These are phyloP conservation scores for Oryzias woworae DNA, from an alignment of 2,113 vertebrate species.

Conservation along the genomic window DNA sequence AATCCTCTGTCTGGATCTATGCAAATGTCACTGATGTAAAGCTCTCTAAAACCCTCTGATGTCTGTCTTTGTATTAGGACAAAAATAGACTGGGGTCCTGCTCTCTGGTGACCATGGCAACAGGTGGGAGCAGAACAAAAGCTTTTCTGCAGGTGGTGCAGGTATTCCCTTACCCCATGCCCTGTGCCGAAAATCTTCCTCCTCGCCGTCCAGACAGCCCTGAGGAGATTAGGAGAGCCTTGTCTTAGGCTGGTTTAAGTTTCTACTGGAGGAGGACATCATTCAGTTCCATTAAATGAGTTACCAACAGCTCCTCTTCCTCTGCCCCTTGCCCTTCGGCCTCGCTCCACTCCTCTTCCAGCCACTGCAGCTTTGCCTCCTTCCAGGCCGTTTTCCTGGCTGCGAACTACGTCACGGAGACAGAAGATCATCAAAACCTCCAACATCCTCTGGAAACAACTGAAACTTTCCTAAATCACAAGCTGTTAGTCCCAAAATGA, in stretches of 20 bases:
- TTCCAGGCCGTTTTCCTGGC: slow-evolving; percentile 95
- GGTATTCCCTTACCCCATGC: slow-evolving; percentile 92
- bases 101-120: slow-evolving; percentile 74
- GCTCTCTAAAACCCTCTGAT: slow-evolving; percentile 32
- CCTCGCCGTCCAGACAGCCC: slow-evolving; percentile 79
- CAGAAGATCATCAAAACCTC: neutral
- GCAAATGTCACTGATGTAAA: slow-evolving; percentile 17
- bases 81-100: slow-evolving; percentile 67
- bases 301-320: slow-evolving; percentile 85
- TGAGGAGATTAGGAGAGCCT: slow-evolving; percentile 18
- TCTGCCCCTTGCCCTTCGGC: slow-evolving; percentile 90
- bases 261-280: slow-evolving; percentile 37
- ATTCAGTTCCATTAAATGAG: neutral
- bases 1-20: too few relatives aligned
- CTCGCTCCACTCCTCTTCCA: slow-evolving; percentile 90
- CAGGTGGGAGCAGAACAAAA: slow-evolving; percentile 63
- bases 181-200: slow-evolving; percentile 95
- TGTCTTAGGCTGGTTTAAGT: slow-evolving; percentile 36
- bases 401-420: slow-evolving; percentile 80
- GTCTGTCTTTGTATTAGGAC: slow-evolving; percentile 53
- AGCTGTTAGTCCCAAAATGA: too few relatives aligned
- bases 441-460: too few relatives aligned
- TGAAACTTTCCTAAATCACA: too few relatives aligned
- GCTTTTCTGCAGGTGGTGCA: slow-evolving; percentile 44
- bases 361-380: slow-evolving; percentile 84